Evolutionary conservation across 2,113 vertebrate species (phyloP), one percentile per base, ranked within the genome.

Genomic region (Peromyscus californicus): DNA sequence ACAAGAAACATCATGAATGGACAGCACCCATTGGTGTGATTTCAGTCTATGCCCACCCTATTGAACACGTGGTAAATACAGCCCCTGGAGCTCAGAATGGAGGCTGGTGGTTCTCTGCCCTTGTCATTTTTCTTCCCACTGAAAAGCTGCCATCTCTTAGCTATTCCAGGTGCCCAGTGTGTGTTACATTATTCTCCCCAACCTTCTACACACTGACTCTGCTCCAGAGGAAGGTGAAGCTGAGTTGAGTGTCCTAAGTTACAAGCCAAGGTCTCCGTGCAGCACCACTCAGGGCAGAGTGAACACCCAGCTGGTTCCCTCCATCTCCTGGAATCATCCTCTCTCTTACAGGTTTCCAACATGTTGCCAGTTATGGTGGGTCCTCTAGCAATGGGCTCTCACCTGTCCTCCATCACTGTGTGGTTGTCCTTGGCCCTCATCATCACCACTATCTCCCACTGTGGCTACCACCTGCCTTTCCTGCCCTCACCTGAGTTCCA

Each of bases 1-100:
- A 99, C 97, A 99, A 99, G 98, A 99, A 99, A 97, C 99, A 99
- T 97, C 99, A 99, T 0, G 99, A 99, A 96, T 99, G 99, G 99
- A 99, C 99, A 0, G 99, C 99, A 7, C 99, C 99, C 91, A 98
- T 99, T 0, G 99, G 99, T 0, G 65, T 99, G 16, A 98, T 99
- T 82, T 98, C 98, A 48, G 98, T 99, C 36, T 99, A 99, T 0
- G 99, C 99, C 87, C 99, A 99, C 96, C 99, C 99, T 0, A 3
- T 99, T 31, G 99, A 99, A 29, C 99, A 99, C 0, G 48, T 99
- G 98, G 99, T 99, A 98, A 99, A 98, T 98, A 80, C 5, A 76
- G 54, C 13, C 29, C 11, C n/a, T 19, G 7, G 26, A 39, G n/a
- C 24, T 36, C 42, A 33, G 31, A 69, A 36, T n/a, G 21, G 65